Base-by-base conservation (phyloP, 2,888 invertebrate species). In the Temnothorax unifasciatus region DNA sequence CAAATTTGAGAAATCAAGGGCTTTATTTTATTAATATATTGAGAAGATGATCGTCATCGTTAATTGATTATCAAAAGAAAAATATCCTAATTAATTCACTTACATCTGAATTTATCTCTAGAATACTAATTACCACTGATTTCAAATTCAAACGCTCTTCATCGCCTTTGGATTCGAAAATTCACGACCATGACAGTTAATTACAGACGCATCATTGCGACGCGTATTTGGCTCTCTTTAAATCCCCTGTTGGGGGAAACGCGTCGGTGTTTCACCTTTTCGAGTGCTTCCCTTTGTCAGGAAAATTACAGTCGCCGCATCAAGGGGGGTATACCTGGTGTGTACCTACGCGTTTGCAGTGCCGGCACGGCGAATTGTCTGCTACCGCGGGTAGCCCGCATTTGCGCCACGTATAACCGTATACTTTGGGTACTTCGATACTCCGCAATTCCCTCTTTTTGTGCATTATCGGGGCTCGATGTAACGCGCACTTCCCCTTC, bases 351-450 rank as follows among this genome's bases (percentile, higher is more conserved):
- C 69, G 59, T 69, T 81, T 61, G 59, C 79, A 69, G 8, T 44
- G 18, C n/a, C 54, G 38, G 21, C 61, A 57, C 52, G 54, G 57
- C 21, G 44, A 61, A 66, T 64, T 75, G 68, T 63, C 74, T 74
- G 71, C 81, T 74, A 66, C 68, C 71, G 66, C 66, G 66, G 64
- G 44, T n/a, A n/a, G n/a, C n/a, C 69, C 71, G 69, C 75, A 84
- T 79, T 63, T 71, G 68, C 75, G 71, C 84, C 54, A 71, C 29
- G 74, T 74, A 83, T 75, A 85, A 84, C 74, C 74, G 83, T 83
- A 75, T 81, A 84, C 79, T 79, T 79, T 74, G 63, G 38, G 41
- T 63, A 44, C 41, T 75, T 77, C 79, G 71, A 77, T 79, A 71
- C 79, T 85, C 79, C 38, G 44, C 77, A 66, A 83, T 75, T 83